These are phyloP conservation scores for Phorcus lineatus DNA, from an alignment of 2,888 invertebrate genomes.

Conservation along the genomic window DNA sequence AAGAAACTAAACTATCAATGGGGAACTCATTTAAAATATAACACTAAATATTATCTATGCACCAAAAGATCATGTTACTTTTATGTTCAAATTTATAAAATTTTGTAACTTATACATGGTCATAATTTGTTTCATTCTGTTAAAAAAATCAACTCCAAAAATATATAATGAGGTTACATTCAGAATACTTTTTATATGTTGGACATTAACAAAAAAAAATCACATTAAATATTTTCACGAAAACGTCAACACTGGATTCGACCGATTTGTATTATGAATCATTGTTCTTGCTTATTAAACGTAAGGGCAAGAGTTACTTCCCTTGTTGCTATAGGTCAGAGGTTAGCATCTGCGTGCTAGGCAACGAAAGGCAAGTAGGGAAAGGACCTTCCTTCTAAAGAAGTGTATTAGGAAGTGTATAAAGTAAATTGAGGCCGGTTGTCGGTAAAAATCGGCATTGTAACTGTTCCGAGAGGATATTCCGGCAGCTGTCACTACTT, in stretches of 20 bases:
- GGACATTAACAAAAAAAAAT: too few species aligned
- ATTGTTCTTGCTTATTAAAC: not conserved
- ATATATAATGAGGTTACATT: too few species aligned
- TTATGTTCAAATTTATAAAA: not conserved
- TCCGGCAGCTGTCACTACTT: not conserved
- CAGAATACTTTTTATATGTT: too few species aligned
- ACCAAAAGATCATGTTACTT: not conserved
- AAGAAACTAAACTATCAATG: too few species aligned
- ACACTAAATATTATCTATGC: not conserved
- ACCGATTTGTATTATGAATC: not conserved
- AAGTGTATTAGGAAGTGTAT: too few species aligned
- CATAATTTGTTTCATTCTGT: not conserved
- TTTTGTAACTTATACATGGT: too few species aligned
- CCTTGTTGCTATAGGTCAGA: not conserved
- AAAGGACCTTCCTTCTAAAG: not conserved
- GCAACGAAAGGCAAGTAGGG: not conserved
- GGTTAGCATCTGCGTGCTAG: conserved; percentile 6
- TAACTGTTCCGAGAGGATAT: not conserved
- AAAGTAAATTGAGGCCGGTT: too few species aligned
- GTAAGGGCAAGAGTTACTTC: not conserved
- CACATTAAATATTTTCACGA: not conserved
- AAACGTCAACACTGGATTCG: not conserved
- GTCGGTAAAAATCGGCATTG: too few species aligned
- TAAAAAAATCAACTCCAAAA: not conserved
- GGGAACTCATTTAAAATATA: not conserved